Percentiles rank a stretch among this genome's conserved stretches.
Conservation (phyloP, 35 echinoderm and acorn worm genomes). For the Apostichopus californicus region DNA sequence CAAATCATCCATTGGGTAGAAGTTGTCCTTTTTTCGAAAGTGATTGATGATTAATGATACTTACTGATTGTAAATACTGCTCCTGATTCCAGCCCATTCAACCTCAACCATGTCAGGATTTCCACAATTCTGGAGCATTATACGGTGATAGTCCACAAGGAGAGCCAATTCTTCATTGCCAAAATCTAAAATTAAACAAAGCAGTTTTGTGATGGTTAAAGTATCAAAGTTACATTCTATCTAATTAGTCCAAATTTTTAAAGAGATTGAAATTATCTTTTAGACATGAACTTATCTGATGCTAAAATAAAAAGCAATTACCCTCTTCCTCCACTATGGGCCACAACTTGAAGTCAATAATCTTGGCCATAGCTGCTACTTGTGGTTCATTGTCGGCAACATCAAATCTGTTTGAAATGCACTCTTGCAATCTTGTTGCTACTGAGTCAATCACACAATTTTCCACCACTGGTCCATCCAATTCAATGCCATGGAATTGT, state of each 20-base stretch:
- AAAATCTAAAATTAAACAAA: neutral
- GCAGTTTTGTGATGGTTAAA: neutral
- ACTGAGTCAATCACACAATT: neutral
- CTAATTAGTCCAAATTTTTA: neutral
- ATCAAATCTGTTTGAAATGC: neutral
- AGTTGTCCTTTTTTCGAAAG: too few species aligned
- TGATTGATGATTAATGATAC: too few species aligned
- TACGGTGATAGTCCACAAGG: neutral
- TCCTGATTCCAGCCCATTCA: neutral
- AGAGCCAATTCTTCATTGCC: neutral
- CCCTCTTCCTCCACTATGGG: neutral
- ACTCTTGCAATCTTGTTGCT: neutral
- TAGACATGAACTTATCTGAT: too few species aligned
- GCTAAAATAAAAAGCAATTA: neutral
- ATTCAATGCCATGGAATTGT: neutral
- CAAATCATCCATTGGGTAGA: too few species aligned
- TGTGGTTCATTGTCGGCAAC: neutral
- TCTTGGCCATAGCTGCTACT: neutral
- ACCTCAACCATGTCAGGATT: slow-evolving; percentile 2
- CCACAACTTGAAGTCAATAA: slow-evolving; percentile 10
- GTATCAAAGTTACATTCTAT: neutral
- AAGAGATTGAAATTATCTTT: too few species aligned
- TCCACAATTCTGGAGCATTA: neutral
- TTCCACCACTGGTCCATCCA: neutral
- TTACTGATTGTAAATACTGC: neutral